phyloP scores from a whole-genome alignment of 2,888 invertebrate species.

The Pasiphila rectangulata region DNA sequence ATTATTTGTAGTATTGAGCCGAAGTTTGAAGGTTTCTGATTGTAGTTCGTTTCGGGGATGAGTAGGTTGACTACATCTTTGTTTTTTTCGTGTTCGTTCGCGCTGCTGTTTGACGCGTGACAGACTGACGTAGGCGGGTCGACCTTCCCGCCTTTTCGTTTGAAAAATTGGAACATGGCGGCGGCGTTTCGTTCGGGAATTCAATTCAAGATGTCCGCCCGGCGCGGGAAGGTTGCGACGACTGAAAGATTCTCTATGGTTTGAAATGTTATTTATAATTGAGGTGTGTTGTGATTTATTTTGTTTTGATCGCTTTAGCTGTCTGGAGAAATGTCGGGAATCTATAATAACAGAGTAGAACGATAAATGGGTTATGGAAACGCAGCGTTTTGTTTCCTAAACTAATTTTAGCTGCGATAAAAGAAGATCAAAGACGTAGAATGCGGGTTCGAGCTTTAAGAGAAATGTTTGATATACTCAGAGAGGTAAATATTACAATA shows the following conservation, averaged over 20 bases:
- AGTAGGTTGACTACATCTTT: conserved; percentile 76
- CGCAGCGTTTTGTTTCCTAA: too few relatives aligned
- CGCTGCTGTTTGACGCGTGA: conserved; percentile 57
- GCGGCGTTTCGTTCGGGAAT: conserved; percentile 49
- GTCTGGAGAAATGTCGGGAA: conserved; percentile 8
- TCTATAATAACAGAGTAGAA: neutral
- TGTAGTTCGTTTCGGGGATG: conserved; percentile 66
- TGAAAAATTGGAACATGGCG: conserved; percentile 74
- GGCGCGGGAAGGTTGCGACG: conserved; percentile 38
- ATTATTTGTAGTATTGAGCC: conserved; percentile 70
- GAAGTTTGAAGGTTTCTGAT: conserved; percentile 60
- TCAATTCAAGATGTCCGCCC: conserved; percentile 57
- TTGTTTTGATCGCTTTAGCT: conserved; percentile 1
- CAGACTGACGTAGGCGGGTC: conserved; percentile 55
- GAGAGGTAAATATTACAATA: too few relatives aligned
- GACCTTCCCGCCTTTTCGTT: conserved; percentile 71
- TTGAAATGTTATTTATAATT: conserved; percentile 26
- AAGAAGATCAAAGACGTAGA: too few relatives aligned
- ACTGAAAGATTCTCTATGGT: conserved; percentile 42
- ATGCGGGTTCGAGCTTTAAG: too few relatives aligned
- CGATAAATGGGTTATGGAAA: neutral
- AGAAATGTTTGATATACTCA: too few relatives aligned
- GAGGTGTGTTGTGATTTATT: too few relatives aligned
- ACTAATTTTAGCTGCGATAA: too few relatives aligned
- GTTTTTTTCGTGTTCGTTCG: conserved; percentile 36